phyloP scores from a whole-genome alignment of 2,797 vertebrate species.

The Apogon talboti region DNA sequence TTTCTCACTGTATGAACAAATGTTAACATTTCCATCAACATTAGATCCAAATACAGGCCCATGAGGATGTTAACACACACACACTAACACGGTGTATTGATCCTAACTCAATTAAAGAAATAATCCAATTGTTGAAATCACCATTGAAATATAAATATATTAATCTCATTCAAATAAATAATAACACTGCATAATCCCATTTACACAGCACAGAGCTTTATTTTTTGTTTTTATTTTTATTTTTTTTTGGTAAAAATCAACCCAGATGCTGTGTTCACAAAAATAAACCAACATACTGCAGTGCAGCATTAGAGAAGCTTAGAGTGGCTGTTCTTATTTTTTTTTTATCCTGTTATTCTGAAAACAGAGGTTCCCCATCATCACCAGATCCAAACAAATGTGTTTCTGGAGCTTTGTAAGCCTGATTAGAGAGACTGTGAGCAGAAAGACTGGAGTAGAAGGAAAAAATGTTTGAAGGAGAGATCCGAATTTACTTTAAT shows the following conservation, averaged over 20 bases:
- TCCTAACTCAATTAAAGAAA: neutral
- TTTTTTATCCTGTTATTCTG: constrained; percentile 25
- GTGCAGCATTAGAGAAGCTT: neutral
- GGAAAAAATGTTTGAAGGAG: constrained; percentile 29
- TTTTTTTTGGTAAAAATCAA: neutral
- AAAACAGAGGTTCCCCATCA: constrained; percentile 28
- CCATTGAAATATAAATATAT: neutral
- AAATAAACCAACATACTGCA: constrained; percentile 17
- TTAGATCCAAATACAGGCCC: neutral
- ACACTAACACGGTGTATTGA: neutral
- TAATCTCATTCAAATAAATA: constrained; percentile 9
- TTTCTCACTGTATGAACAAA: constrained; percentile 1
- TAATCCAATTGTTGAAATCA: neutral
- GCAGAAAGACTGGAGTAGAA: neutral
- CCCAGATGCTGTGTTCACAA: neutral
- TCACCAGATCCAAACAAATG: constrained; percentile 34
- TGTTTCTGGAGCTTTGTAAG: constrained; percentile 8
- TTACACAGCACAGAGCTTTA: neutral
- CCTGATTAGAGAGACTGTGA: constrained; percentile 2
- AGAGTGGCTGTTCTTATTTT: neutral
- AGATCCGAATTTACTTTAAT: constrained; percentile 47
- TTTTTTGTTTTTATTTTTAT: constrained; percentile 18
- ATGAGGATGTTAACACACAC: neutral
- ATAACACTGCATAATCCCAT: constrained; percentile 2
- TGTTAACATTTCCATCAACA: constrained; percentile 2